Percentiles rank a stretch among this genome's conserved stretches.
Conservation (phyloP, 2,888 invertebrate species). For the Pheosia gnoma region DNA sequence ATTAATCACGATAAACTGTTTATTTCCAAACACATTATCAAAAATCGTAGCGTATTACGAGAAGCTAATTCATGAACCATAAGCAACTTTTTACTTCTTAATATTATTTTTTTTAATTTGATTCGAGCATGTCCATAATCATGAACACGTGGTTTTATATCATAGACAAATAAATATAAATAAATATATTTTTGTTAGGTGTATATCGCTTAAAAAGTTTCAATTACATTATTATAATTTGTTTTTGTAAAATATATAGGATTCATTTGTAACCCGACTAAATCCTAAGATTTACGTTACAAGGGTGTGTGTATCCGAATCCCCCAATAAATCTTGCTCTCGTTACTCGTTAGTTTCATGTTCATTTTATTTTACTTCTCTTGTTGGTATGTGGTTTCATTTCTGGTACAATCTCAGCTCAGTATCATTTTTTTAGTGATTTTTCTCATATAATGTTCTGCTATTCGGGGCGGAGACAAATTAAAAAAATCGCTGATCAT, state of each 20-base stretch:
- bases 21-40: constrained; percentile 80
- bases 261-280: too few relatives aligned
- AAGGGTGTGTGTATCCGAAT: not conserved
- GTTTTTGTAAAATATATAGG: too few relatives aligned
- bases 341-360: too few relatives aligned
- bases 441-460: too few relatives aligned
- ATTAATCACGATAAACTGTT: constrained; percentile 64
- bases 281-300: too few relatives aligned
- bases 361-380: too few relatives aligned
- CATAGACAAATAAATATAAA: constrained; percentile 47
- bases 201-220: too few relatives aligned
- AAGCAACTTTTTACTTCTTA: constrained; percentile 62
- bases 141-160: constrained; percentile 60
- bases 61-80: constrained; percentile 79
- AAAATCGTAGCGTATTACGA: constrained; percentile 76
- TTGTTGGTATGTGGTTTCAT: not conserved
- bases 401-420: not conserved
- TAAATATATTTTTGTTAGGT: too few relatives aligned
- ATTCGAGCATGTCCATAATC: constrained; percentile 28
- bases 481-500: too few relatives aligned
- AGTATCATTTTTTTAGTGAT: too few relatives aligned
- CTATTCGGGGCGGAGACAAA: too few relatives aligned
- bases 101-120: constrained; percentile 52
- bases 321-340: not conserved
- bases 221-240: too few relatives aligned